Evolutionary conservation across 2,888 invertebrate genomes (phyloP), one percentile per base, ranked within the genome.

Genomic region (Xestoiulus laeticollis): DNA sequence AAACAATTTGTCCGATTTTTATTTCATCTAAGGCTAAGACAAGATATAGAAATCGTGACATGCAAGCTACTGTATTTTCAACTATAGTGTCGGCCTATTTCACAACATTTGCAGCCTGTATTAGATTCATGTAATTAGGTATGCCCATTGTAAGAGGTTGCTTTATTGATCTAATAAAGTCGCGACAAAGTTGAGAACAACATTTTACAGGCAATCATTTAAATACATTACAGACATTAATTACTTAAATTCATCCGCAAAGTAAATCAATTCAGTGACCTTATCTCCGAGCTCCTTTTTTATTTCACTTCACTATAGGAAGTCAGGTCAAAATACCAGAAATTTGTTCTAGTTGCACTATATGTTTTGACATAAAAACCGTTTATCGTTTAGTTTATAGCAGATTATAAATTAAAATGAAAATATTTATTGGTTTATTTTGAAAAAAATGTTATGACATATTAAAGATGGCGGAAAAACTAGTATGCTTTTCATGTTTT

Each of bases 181-280:
- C 6, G 22, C 59, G 22, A 59, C 59, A 59, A 59, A n/a, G n/a
- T 59, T 59, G 59, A 6, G 19, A 59, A 59, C n/a, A 22, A n/a
- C 59, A 59, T 6, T 22, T 59, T n/a, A 59, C n/a, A n/a, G 59
- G 19, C 59, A 6, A n/a, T 22, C n/a, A 59, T 59, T 59, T 59
- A 59, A 59, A 59, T 59, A 59, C 59, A n/a, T 59, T n/a, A 59
- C 19, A 59, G 59, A n/a, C n/a, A 59, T 59, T 59, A n/a, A 59
- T 59, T 59, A 22, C 59, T 59, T 3, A 59, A 59, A 59, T 59
- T 22, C n/a, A 59, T 59, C n/a, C 22, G 59, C 59, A n/a, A 38
- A 38, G 38, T 38, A 38, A n/a, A n/a, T 59, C 19, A 59, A 59
- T 59, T 16, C 5, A 48, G 16, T 59, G n/a, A 59, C n/a, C 22